Conservation (phyloP, 2,113 vertebrate genomes). For the Lophotis ruficrista region DNA sequence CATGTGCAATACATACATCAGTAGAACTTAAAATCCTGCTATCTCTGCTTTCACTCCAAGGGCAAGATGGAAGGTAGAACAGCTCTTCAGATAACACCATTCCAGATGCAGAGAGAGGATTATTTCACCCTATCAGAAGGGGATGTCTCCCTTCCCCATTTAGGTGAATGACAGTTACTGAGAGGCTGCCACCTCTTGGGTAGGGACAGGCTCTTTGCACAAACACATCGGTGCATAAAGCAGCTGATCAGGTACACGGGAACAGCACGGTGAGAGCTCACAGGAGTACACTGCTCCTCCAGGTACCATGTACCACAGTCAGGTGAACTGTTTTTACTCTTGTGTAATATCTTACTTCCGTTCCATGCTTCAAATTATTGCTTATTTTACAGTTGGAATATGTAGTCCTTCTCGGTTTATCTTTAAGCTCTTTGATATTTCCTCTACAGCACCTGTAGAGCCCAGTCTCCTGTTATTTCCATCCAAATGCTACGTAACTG, state of each 20-base stretch:
- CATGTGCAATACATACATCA: not conserved
- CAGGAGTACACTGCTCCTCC: not conserved
- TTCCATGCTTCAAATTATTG: not conserved
- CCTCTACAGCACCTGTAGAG: slow-evolving; percentile 27
- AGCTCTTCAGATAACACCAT: not conserved
- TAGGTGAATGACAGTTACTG: not conserved
- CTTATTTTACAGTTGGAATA: slow-evolving; percentile 26
- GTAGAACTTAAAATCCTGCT: not conserved
- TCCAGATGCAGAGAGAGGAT: not conserved
- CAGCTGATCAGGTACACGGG: not conserved
- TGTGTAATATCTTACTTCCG: not conserved
- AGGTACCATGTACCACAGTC: accelerated
- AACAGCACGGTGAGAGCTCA: not conserved
- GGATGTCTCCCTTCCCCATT: not conserved
- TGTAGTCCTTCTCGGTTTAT: not conserved
- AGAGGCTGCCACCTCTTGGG: not conserved
- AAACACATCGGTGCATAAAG: not conserved
- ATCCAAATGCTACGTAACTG: not conserved
- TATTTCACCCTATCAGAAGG: not conserved
- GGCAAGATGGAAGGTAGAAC: not conserved
- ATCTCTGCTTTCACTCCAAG: not conserved
- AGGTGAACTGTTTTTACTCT: not conserved
- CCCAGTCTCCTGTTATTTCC: not conserved
- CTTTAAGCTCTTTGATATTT: slow-evolving; percentile 39
- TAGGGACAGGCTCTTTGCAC: not conserved